Evolutionary conservation across 1,140 invertebrate genomes (phyloP), one percentile per base, ranked within the genome.

Genomic region (Brachionus paranguensis): DNA sequence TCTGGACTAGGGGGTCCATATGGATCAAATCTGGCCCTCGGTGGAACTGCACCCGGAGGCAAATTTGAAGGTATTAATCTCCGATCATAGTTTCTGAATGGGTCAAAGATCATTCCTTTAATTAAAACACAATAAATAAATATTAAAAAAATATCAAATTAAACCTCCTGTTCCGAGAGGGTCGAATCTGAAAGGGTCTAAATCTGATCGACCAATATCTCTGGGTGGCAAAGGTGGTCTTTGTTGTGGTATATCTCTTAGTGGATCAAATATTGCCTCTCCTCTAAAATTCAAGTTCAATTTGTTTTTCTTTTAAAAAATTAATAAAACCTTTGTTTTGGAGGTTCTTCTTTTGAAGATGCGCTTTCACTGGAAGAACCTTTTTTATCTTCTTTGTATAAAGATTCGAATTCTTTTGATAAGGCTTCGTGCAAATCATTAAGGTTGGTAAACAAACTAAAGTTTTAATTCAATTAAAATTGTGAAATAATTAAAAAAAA

Each of bases 21-120:
- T 6, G 72, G 72, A 76, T 76, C 72, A 50, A 76, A 76, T 50
- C 72, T 47, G 11, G 72, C 72, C 12, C 72, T 24, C 10, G 72
- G 72, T 47, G 72, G 72, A 24, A 76, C 72, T 76, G 72, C 72
- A 5, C 72, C 72, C 10, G 72, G 72, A 27, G 72, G 72, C 11
- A 76, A 37, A 76, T 76, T 76, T 50, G 72, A 29, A 12, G 72
- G 72, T 27, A 76, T 76, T 8, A 76, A 50, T 76, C 72, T 76
- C 24, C 72, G 7, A 76, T 76, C 72, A 50, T 50, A 50, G 45
- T 76, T 76, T n/a, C 72, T 76, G 24, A 76, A 76, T 1, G 72
- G 72, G 12, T 76, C 72, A 50, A 76, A 76, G 27, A 76, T 50
- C 72, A 76, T 76, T 27, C 72, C 65, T 70, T 65, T 24, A 24